Percentiles rank a stretch among this genome's conserved stretches.
These are phyloP conservation scores for Lutjanus argentimaculatus DNA, from an alignment of 2,797 vertebrate species.

Conservation along the genomic window DNA sequence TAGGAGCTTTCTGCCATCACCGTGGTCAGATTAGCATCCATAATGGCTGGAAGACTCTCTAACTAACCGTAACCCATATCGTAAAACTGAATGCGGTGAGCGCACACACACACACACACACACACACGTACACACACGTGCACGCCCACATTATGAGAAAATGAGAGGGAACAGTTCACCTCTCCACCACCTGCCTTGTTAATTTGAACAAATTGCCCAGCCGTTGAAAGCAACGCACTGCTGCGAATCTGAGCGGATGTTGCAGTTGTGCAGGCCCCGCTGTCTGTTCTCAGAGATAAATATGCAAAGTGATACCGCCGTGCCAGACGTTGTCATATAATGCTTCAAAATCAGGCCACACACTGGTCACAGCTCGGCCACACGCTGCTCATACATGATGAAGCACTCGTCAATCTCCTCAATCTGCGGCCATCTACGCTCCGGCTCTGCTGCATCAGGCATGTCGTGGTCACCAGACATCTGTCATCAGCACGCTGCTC, in stretches of 20 bases:
- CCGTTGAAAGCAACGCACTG: neutral
- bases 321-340: constrained; percentile 1
- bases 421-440: constrained; percentile 54
- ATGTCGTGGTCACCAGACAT: constrained; percentile 68
- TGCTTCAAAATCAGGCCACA: constrained; percentile 21
- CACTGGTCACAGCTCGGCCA: constrained; percentile 27
- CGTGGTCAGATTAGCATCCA: constrained; percentile 37
- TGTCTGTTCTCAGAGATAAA: constrained; percentile 14
- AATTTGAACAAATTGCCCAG: constrained; percentile 33
- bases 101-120: neutral
- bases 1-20: constrained; percentile 13
- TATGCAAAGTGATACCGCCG: constrained; percentile 34
- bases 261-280: too few relatives aligned
- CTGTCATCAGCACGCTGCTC: constrained; percentile 73
- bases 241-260: constrained; percentile 14
- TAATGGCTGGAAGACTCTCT: constrained; percentile 23
- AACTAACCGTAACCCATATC: constrained; percentile 17
- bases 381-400: constrained; percentile 47
- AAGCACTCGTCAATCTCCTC: constrained; percentile 29
- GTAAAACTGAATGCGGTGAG: neutral
- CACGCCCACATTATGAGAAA: constrained; percentile 12
- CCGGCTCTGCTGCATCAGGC: constrained; percentile 42
- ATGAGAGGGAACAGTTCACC: constrained; percentile 17
- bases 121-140: neutral
- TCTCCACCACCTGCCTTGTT: constrained; percentile 24